A percentile compares a stretch with the other conserved stretches of the same genome.
These are phyloP conservation scores for Megamerina dolium DNA, from an alignment of 2,888 invertebrate species.

Conservation along the genomic window DNA sequence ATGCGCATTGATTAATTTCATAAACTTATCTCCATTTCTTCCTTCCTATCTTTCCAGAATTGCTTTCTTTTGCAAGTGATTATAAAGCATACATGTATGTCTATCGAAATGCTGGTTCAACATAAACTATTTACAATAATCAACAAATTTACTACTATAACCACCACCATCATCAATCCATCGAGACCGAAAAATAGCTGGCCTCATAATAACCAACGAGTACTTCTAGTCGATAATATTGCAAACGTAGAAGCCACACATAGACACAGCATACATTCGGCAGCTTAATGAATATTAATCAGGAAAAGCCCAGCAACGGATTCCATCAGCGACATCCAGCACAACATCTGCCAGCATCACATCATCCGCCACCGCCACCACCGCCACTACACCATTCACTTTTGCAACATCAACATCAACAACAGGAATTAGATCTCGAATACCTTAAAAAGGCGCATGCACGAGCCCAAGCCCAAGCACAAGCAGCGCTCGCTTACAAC, in stretches of 20 bases:
- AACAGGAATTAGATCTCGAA: conserved; percentile 26
- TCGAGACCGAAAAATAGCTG: conserved; percentile 35
- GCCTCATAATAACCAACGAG: conserved; percentile 32
- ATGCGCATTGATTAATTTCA: too few species aligned
- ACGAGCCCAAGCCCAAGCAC: conserved; percentile 25
- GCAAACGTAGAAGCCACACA: conserved; percentile 19
- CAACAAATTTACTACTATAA: too few species aligned
- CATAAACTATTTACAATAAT: too few species aligned
- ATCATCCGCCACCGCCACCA: conserved; percentile 18
- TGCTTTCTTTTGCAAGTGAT: background rate
- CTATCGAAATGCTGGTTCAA: conserved; percentile 6
- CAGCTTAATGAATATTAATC: conserved; percentile 45
- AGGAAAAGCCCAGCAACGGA: conserved; percentile 31
- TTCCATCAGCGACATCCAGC: conserved; percentile 26
- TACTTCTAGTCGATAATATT: conserved; percentile 32
- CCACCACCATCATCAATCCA: conserved; percentile 4
- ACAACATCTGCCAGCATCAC: conserved; percentile 23
- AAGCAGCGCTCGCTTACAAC: conserved; percentile 24
- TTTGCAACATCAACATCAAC: conserved; percentile 15
- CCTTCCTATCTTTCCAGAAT: conserved; percentile 2
- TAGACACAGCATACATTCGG: conserved; percentile 32
- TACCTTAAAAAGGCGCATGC: conserved; percentile 29
- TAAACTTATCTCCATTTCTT: too few species aligned
- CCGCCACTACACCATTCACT: conserved; percentile 11
- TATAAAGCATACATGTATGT: background rate